Base-by-base conservation (phyloP, 2,797 vertebrate genomes). In the Acanthornis magna region DNA sequence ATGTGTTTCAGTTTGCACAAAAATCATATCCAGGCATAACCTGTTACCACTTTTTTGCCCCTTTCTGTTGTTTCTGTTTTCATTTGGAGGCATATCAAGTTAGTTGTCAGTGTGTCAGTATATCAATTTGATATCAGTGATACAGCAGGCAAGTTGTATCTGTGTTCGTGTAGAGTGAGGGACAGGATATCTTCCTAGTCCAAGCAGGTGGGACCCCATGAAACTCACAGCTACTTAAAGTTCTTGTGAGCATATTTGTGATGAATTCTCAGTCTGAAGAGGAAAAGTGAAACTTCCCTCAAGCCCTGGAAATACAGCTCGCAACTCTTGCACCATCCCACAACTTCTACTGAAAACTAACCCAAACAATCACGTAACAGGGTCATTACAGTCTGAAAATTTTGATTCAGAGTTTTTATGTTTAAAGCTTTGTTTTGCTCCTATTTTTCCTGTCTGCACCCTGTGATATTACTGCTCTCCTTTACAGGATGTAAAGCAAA, bases 301-400 rank as follows among this genome's bases (percentile, higher is more conserved):
- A 57, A 66, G 4, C 5, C 29, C 7, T 34, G n/a, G 12, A 29
- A 48, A 12, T 12, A 26, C 16, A 54, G 19, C 5, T 90, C 21
- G 55, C 29, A 50, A 3, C 1, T 75, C 3, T 62, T 71, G 70
- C 48, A 85, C 40, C 8, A 43, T 63, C 72, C 65, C 89, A 78
- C 29, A 88, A 60, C 32, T 77, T 96, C 85, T 77, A 48, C 60
- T 89, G 87, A 92, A 97, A 97, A 94, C 76, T 89, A 94, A 95
- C 50, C 60, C 58, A 90, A 97, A 66, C n/a, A 89, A 71, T 75
- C 14, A 68, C 21, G 14, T 92, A 81, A 43, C 16, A 74, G 67
- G 51, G 48, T 94, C 81, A 89, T 96, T 94, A 83, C 57, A 87
- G 79, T 87, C 92, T 87, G 76, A 97, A 93, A 93, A 96, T 80